Base-by-base conservation (phyloP, 2,888 invertebrate genomes). In the Drosophila paracracens region DNA sequence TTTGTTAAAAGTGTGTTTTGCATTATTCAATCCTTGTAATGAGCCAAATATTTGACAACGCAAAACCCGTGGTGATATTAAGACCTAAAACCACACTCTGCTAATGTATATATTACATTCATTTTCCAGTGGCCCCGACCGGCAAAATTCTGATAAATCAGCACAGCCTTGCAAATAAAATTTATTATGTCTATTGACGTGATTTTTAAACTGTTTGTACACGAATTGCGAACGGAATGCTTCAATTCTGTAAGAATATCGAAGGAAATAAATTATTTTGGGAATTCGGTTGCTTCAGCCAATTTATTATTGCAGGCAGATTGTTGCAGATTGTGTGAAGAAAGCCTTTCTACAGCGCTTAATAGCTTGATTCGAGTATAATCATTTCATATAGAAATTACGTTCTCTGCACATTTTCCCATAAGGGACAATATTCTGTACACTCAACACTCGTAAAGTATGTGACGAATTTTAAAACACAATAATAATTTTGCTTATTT, bases 11-110 rank as follows among this genome's bases (percentile, higher is more conserved):
- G 54, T 70, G 61, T 48, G 64, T 59, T 60, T 43, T 63, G 62
- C 76, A 75, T 70, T 86, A 81, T 86, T 88, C 86, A 88, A 88
- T 83, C 72, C 82, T 83, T 90, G 86, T 80, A 85, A 90, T 88
- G 87, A 88, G 85, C 61, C 79, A 89, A 81, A 88, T 74, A 84
- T 81, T 73, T 70, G 67, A 67, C 70, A 53, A 79, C 58, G 56
- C 63, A 31, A 48, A 65, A 54, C 11, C 72, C 33, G n/a, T 25
- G 46, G 40, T 38, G 18, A 35, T 31, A 21, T 46, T 38, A 71
- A 50, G 29, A 68, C 70, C 64, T 51, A 74, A 72, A 72, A 65
- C 54, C 52, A 21, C 56, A 58, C 40, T 61, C 52, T 57, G 50
- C 48, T 46, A 71, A 81, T 70, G 68, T 60, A 50, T 52, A 33